Percentiles rank a stretch among this genome's conserved stretches.
phyloP scores from a whole-genome alignment of 2,888 invertebrate genomes.

The Branchellion lobata region DNA sequence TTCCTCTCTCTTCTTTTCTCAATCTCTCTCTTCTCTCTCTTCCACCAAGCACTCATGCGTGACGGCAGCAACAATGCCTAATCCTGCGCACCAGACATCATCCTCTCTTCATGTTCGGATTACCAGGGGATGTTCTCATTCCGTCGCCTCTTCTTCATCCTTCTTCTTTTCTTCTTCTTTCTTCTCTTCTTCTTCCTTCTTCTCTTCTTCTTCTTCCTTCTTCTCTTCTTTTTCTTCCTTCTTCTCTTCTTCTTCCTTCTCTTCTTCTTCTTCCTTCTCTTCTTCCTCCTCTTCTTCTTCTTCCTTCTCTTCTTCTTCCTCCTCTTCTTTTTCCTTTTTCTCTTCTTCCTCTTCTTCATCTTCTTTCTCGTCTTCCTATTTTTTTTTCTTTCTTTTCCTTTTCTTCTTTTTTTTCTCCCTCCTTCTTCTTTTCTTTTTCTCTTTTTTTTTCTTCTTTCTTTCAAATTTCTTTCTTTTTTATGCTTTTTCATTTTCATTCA shows the following conservation, averaged over 20 bases:
- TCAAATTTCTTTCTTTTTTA: not conserved
- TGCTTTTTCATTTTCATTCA: not conserved
- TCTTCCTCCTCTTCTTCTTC: not conserved
- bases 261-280: constrained; percentile 1
- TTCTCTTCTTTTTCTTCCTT: not conserved
- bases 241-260: not conserved
- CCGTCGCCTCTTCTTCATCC: not conserved
- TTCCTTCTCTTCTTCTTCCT: not conserved
- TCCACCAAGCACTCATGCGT: too few species aligned
- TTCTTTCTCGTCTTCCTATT: not conserved
- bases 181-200: not conserved
- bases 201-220: not conserved
- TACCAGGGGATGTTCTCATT: not conserved
- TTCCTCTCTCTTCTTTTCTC: too few species aligned
- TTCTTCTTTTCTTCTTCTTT: not conserved
- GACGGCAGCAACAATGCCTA: too few species aligned
- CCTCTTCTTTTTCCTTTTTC: not conserved
- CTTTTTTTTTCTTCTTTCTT: not conserved
- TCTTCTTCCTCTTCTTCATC: not conserved
- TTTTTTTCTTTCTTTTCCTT: not conserved
- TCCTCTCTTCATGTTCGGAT: not conserved
- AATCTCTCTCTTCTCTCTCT: too few species aligned
- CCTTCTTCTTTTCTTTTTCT: not conserved
- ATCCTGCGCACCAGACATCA: too few species aligned
- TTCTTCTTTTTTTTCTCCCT: not conserved